Evolutionary conservation across 2,797 vertebrate species (phyloP).

Genomic region (Anguilla marmorata): DNA sequence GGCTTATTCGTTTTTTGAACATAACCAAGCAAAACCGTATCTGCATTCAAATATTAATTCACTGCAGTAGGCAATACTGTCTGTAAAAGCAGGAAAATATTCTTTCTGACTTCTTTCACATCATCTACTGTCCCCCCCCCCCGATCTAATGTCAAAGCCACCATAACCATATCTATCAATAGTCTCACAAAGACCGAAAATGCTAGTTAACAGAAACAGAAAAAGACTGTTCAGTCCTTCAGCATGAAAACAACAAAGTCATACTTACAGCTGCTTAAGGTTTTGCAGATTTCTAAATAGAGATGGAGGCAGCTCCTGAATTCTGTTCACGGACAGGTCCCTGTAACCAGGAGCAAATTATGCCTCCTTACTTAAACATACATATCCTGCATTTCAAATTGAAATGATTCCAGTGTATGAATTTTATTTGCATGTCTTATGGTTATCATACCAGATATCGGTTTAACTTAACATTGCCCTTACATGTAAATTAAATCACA

Average conservation of each 20-base stretch:
- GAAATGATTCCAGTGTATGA: background rate
- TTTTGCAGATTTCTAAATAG: conserved; percentile 55
- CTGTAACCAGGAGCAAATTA: conserved; percentile 44
- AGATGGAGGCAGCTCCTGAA: conserved; percentile 52
- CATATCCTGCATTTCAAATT: background rate
- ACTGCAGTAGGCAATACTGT: background rate
- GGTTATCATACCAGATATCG: background rate
- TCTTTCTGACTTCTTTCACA: background rate
- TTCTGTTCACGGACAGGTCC: conserved; percentile 61
- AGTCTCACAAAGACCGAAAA: background rate
- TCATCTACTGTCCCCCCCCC: background rate
- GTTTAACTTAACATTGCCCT: background rate
- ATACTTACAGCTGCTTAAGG: conserved; percentile 67
- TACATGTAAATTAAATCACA: background rate
- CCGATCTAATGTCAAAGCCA: background rate
- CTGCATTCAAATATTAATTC: background rate
- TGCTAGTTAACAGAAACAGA: background rate
- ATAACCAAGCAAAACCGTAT: background rate
- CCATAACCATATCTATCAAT: background rate
- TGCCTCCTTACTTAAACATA: background rate
- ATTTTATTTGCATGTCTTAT: background rate
- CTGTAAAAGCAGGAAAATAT: background rate
- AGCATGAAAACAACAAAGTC: background rate
- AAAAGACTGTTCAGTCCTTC: background rate
- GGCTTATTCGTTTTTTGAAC: background rate